Conservation (phyloP, 2,797 vertebrate genomes). For the Leucoraja ocellata region DNA sequence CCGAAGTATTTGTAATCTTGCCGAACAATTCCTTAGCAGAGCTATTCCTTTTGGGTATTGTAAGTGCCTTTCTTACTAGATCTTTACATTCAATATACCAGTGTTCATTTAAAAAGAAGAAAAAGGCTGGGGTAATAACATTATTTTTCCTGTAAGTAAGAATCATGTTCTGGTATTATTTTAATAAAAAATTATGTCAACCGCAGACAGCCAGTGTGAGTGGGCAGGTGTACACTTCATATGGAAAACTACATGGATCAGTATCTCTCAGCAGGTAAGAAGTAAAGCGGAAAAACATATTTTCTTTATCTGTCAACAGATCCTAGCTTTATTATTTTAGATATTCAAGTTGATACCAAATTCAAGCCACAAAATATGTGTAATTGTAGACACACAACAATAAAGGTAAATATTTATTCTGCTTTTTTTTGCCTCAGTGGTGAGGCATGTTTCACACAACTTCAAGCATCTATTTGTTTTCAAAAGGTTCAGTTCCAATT, state of each 20-base stretch:
- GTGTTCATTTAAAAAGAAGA: not conserved
- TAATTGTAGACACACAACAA: not conserved
- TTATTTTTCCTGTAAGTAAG: not conserved
- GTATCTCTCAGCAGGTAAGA: conserved; percentile 12
- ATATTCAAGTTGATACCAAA: not conserved
- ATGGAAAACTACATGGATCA: not conserved
- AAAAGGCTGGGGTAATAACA: not conserved
- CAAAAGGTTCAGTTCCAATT: not conserved
- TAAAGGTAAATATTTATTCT: too few relatives aligned
- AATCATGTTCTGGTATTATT: not conserved
- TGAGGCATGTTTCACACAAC: not conserved
- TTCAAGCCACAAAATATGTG: not conserved
- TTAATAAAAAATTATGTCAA: not conserved
- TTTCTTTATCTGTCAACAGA: not conserved
- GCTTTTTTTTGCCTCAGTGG: not conserved
- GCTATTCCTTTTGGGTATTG: conserved; percentile 9
- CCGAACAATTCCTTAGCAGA: not conserved
- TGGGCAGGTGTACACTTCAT: not conserved
- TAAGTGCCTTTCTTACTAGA: not conserved
- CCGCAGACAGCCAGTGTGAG: not conserved
- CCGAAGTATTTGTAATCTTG: conserved; percentile 4
- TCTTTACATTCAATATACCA: not conserved
- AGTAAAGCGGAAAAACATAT: not conserved
- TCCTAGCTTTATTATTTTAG: not conserved
- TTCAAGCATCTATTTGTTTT: not conserved